These are phyloP conservation scores for Salarias fasciatus DNA, from an alignment of 2,797 vertebrate genomes.

Conservation along the genomic window DNA sequence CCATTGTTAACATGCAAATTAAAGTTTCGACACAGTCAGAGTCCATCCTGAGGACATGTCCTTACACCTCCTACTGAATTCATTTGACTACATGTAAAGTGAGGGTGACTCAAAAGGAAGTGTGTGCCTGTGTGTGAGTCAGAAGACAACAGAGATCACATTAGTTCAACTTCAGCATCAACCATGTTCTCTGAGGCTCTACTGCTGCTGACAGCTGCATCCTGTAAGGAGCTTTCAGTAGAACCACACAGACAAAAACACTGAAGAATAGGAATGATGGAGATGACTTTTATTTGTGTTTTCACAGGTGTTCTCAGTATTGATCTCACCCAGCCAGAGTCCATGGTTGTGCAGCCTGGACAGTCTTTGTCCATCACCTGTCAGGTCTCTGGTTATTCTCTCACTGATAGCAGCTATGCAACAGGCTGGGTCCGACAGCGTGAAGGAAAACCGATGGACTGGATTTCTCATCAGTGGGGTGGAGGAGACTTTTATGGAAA, in stretches of 20 bases:
- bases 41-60: no score
- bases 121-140: no score
- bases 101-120: no score
- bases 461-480: not conserved
- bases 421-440: no score
- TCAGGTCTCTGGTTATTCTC: no score
- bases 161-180: not conserved
- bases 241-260: not conserved
- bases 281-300: not conserved
- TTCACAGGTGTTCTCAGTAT: not conserved
- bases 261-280: not conserved
- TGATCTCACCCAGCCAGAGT: not conserved
- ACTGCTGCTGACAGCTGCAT: not conserved
- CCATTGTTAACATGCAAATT: no score
- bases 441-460: conserved; percentile 9
- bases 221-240: not conserved
- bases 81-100: no score
- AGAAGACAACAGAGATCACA: no score
- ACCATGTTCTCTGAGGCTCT: not conserved
- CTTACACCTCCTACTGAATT: no score
- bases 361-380: no score
- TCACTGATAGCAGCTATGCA: no score
- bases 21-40: no score
- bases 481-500: not conserved
- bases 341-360: not conserved